Base-by-base conservation (phyloP, 2,888 invertebrate genomes). In the Isoperla grammatica region DNA sequence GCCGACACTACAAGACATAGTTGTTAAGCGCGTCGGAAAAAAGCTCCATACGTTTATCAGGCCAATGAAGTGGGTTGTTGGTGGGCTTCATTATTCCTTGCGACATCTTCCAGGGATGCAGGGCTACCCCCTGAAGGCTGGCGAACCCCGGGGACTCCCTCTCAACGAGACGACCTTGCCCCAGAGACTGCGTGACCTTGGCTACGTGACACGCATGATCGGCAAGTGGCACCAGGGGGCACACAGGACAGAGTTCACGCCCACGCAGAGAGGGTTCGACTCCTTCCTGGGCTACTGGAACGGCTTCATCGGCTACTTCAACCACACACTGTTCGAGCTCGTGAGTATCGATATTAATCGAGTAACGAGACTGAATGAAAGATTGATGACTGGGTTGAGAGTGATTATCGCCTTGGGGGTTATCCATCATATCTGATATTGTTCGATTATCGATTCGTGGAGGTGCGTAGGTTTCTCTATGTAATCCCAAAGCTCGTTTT, bases 191-290 rank as follows among this genome's bases (percentile, higher is more conserved):
- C 75, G 73, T 65, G 74, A 76, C 15, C 70, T 78, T 4, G 91
- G 90, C 0, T 95, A 95, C 74, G 74, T 77, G 5, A 92, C 92
- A 0, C 86, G 90, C 71, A 79, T 91, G 23, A 81, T 95, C 9
- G 95, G 95, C 19, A 95, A 95, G 77, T 95, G 95, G 95, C 88
- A 90, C 72, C 80, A 95, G 61, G 95, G 95, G 1, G 90, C 86
- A 77, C 86, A 83, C 64, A 78, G 79, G 57, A 78, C 79, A 56
- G 84, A 84, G 66, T 90, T 83, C 71, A 81, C 88, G 1, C 92
- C 91, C 0, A 82, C 82, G 1, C 79, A 78, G 57, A 79, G 91
- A 57, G 92, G 92, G 4, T 93, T 91, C 70, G 86, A 90, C 69
- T 80, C 85, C 5, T 88, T 89, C 71, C 85, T 86, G 67, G 92